Conservation (phyloP, 2,797 vertebrate species). For the Oophaga sylvatica region DNA sequence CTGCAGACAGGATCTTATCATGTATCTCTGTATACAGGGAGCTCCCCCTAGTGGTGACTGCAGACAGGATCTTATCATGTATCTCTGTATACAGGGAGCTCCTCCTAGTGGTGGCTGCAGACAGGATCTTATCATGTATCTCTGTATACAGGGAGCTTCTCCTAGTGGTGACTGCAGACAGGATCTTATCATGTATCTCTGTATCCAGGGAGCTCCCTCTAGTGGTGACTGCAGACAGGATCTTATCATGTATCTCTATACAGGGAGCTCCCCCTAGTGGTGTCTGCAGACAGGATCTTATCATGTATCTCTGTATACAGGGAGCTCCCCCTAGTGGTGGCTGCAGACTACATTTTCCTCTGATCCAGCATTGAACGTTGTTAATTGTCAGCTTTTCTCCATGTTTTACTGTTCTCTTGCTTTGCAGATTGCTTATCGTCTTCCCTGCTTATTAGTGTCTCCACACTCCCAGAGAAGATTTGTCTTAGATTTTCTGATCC, state of each 20-base stretch:
- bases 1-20: too few relatives aligned
- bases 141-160: background rate
- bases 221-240: background rate
- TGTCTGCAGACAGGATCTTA: too few relatives aligned
- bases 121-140: too few relatives aligned
- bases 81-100: background rate
- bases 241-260: too few relatives aligned
- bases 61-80: too few relatives aligned
- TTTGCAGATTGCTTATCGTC: background rate
- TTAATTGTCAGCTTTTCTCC: background rate
- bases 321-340: background rate
- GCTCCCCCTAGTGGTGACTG: background rate
- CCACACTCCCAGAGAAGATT: background rate
- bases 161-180: background rate
- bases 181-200: too few relatives aligned
- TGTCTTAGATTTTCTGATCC: background rate
- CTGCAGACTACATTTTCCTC: background rate
- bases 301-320: background rate
- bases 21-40: background rate
- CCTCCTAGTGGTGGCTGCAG: background rate
- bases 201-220: background rate
- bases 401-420: background rate
- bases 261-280: too few relatives aligned
- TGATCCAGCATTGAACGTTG: background rate
- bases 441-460: background rate